Percentiles rank a stretch among this genome's conserved stretches.
Conservation (phyloP, 2,113 vertebrate species). For the Pseudorasbora parva region DNA sequence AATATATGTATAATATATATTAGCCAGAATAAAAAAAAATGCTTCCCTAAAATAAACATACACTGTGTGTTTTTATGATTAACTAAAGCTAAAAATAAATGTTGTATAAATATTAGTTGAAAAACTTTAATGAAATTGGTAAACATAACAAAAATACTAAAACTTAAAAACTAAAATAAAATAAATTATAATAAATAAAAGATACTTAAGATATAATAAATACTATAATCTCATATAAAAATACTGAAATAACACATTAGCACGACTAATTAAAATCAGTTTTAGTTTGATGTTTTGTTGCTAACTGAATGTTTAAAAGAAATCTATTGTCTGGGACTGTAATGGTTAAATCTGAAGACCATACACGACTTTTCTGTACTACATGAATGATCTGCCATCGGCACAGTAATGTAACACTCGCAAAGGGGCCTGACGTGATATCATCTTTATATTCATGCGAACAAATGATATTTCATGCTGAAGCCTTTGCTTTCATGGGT, state of each 20-base stretch:
- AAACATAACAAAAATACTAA: neutral
- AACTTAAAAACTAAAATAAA: neutral
- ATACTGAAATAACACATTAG: neutral
- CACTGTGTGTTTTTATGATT: neutral
- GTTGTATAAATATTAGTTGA: neutral
- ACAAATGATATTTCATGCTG: constrained; percentile 36
- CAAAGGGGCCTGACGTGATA: neutral
- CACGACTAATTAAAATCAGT: neutral
- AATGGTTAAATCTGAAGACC: neutral
- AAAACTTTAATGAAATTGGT: neutral
- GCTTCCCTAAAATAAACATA: neutral
- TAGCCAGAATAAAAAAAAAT: too few species aligned
- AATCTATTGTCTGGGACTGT: neutral
- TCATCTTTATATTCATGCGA: constrained; percentile 38
- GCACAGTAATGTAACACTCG: neutral
- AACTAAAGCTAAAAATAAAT: neutral
- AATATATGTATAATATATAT: neutral
- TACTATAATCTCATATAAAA: neutral
- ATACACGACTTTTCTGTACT: constrained; percentile 9
- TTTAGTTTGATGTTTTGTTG: neutral
- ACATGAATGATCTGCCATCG: neutral
- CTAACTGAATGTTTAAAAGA: too few species aligned
- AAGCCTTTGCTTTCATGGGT: constrained; percentile 30
- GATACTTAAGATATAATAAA: neutral
- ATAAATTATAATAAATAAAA: neutral